phyloP scores from a whole-genome alignment of 2,888 invertebrate genomes.

The Abscondita cerata region DNA sequence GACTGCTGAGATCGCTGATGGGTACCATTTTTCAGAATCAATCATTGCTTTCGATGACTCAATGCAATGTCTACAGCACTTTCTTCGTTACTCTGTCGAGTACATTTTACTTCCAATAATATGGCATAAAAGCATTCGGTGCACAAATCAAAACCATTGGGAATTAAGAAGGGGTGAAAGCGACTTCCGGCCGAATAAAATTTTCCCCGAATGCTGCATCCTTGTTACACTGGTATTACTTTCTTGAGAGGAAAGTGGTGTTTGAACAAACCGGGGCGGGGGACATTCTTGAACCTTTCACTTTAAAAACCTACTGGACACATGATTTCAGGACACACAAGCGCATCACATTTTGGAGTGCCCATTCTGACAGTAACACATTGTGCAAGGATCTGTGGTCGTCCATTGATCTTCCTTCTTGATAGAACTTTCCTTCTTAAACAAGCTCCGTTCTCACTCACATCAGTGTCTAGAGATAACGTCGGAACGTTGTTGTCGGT shows the following conservation, averaged over 20 bases:
- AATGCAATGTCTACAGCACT: conserved; percentile 50
- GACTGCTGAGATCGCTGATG: conserved; percentile 42
- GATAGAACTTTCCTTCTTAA: conserved; percentile 80
- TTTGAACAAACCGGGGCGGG: conserved; percentile 80
- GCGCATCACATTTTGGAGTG: conserved; percentile 79
- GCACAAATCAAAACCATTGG: conserved; percentile 92
- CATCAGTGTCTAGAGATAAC: conserved; percentile 57
- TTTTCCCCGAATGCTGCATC: conserved; percentile 81
- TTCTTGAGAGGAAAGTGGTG: conserved; percentile 38
- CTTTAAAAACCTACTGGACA: conserved; percentile 65
- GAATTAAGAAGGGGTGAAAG: conserved; percentile 94
- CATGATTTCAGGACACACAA: conserved; percentile 78
- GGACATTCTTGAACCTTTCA: conserved; percentile 81
- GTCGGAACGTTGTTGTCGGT: conserved; percentile 70
- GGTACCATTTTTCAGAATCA: conserved; percentile 43
- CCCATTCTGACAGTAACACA: conserved; percentile 88
- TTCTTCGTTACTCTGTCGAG: conserved; percentile 59
- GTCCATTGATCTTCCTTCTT: conserved; percentile 92
- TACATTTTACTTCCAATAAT: conserved; percentile 78
- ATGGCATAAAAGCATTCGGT: conserved; percentile 83
- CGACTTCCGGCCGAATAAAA: conserved; percentile 84
- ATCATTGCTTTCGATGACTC: conserved; percentile 30
- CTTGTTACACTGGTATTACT: conserved; percentile 40
- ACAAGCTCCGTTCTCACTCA: conserved; percentile 66
- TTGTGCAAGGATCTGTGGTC: conserved; percentile 81